A percentile compares a stretch with the other conserved stretches of the same genome.
phyloP scores from a whole-genome alignment of 2,113 vertebrate species.

The Osmerus mordax region DNA sequence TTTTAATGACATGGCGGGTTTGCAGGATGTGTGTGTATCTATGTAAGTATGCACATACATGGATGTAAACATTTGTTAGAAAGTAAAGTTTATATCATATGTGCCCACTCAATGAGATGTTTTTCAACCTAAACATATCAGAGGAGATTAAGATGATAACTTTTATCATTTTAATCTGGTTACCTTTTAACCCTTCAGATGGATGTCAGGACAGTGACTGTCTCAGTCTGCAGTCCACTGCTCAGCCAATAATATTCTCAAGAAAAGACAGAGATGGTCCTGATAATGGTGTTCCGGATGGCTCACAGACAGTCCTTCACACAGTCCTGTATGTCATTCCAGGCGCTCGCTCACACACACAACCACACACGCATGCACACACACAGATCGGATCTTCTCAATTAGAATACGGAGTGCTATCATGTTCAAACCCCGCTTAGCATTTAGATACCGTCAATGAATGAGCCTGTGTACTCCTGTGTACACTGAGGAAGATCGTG shows the following conservation, averaged over 20 bases:
- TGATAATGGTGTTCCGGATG: too few species aligned
- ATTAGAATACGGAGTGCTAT: constrained; percentile 1
- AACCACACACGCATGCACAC: background rate
- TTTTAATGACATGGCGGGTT: too few species aligned
- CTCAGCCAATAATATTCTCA: too few species aligned
- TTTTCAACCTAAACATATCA: background rate
- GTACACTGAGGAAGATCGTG: background rate
- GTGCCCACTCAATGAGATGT: background rate
- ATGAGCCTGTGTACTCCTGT: background rate
- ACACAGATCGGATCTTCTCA: background rate
- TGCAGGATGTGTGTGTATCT: background rate
- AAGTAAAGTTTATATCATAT: too few species aligned
- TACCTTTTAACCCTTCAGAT: too few species aligned
- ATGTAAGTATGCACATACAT: too few species aligned
- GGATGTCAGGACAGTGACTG: too few species aligned
- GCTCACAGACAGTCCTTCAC: background rate
- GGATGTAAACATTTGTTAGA: too few species aligned
- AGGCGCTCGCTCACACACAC: background rate
- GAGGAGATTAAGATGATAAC: too few species aligned
- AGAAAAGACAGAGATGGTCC: too few species aligned
- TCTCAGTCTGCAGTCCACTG: too few species aligned
- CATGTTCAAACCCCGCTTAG: background rate
- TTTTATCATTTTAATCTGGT: too few species aligned
- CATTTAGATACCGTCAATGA: background rate
- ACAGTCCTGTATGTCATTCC: background rate